phyloP scores from a whole-genome alignment of 2,113 vertebrate genomes.

The Caranx melampygus region DNA sequence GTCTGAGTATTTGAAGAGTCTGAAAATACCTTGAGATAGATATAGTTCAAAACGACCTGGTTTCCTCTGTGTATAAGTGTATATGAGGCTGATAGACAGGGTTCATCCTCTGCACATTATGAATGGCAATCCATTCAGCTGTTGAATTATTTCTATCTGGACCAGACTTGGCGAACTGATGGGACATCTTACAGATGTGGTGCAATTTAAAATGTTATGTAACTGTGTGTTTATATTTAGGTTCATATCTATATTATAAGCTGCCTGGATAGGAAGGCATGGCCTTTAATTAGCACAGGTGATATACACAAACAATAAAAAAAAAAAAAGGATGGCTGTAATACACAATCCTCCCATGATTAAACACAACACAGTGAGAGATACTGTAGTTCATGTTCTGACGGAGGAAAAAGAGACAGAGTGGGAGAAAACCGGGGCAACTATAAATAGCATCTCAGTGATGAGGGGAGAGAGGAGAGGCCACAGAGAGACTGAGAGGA shows the following conservation, averaged over 20 bases:
- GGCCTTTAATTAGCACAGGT: neutral
- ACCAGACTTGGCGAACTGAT: neutral
- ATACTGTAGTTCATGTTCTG: slow-evolving; percentile 58
- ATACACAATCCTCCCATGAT: slow-evolving; percentile 7
- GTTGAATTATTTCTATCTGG: neutral
- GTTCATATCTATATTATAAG: neutral
- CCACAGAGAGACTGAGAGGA: slow-evolving; percentile 63
- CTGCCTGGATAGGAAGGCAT: neutral
- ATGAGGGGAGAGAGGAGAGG: slow-evolving; percentile 71
- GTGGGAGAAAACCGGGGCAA: slow-evolving; percentile 78
- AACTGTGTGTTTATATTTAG: neutral
- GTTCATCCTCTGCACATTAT: neutral
- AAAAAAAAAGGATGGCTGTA: too few relatives aligned
- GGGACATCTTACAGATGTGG: neutral
- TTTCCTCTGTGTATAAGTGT: too few relatives aligned
- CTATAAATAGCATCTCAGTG: slow-evolving; percentile 81
- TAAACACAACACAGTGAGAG: slow-evolving; percentile 48
- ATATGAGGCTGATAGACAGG: neutral
- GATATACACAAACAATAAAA: neutral
- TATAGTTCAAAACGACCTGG: too few relatives aligned
- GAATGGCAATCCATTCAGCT: neutral
- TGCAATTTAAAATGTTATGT: neutral
- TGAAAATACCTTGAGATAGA: too few relatives aligned
- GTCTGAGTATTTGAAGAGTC: too few relatives aligned
- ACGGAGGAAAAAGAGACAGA: slow-evolving; percentile 55